Percentiles rank a stretch among this genome's conserved stretches.
Evolutionary conservation across 2,888 invertebrate species (phyloP).

Genomic region (Drosophila borealis): DNA sequence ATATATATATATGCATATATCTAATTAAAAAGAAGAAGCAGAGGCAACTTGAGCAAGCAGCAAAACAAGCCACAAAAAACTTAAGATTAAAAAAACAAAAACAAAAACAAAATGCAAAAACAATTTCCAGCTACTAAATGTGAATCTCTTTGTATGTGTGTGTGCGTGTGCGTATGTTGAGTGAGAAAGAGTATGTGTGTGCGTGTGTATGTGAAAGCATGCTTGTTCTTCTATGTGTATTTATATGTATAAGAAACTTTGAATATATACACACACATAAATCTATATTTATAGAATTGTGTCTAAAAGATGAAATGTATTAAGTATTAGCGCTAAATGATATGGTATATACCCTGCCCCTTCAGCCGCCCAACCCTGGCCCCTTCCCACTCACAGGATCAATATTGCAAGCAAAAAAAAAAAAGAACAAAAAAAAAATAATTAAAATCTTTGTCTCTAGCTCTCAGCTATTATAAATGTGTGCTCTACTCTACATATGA

Average conservation of each 20-base stretch:
- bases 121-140: slow-evolving; percentile 61
- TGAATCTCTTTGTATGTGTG: slow-evolving; percentile 55
- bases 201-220: slow-evolving; percentile 3
- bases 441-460: slow-evolving; percentile 47
- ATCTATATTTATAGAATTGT: too few relatives aligned
- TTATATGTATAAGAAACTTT: slow-evolving; percentile 32
- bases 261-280: slow-evolving; percentile 18
- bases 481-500: slow-evolving; percentile 52
- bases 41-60: slow-evolving; percentile 22
- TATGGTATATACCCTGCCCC: slow-evolving; percentile 19
- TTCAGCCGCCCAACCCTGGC: neutral
- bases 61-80: slow-evolving; percentile 17
- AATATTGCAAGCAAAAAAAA: slow-evolving; percentile 29
- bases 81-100: slow-evolving; percentile 6
- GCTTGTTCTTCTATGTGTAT: slow-evolving; percentile 56
- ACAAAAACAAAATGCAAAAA: slow-evolving; percentile 31
- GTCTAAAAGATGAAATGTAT: slow-evolving; percentile 64
- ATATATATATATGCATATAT: slow-evolving; percentile 33
- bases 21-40: slow-evolving; percentile 30
- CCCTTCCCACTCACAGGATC: slow-evolving; percentile 12
- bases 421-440: neutral
- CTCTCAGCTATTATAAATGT: slow-evolving; percentile 62
- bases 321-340: slow-evolving; percentile 53
- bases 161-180: slow-evolving; percentile 4
- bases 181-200: neutral